Evolutionary conservation across 2,113 vertebrate genomes (phyloP).

Genomic region (Mola mola): DNA sequence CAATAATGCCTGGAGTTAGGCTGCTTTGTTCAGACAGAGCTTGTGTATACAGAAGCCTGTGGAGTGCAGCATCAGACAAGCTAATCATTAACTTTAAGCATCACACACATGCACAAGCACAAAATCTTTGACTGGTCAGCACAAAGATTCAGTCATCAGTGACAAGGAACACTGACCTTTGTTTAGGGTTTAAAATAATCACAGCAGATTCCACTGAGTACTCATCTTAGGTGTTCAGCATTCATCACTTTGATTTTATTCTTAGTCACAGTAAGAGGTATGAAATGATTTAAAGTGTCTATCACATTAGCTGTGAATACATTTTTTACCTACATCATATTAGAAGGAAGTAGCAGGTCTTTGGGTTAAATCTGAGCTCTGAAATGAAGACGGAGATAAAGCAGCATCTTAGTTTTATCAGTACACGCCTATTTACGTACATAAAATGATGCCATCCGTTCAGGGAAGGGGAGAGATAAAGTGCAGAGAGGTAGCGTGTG

Average conservation of each 20-base stretch:
- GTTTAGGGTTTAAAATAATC: conserved; percentile 31
- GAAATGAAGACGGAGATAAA: conserved; percentile 22
- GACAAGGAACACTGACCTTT: conserved; percentile 32
- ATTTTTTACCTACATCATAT: conserved; percentile 49
- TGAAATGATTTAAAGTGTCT: conserved; percentile 65
- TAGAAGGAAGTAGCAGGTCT: conserved; percentile 41
- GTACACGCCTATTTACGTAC: conserved; percentile 19
- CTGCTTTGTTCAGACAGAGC: conserved; percentile 34
- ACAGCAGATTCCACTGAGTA: conserved; percentile 35
- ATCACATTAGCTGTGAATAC: conserved; percentile 51
- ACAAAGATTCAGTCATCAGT: conserved; percentile 12
- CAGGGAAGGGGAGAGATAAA: conserved; percentile 29
- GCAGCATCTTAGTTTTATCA: conserved; percentile 30
- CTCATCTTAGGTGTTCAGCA: conserved; percentile 69
- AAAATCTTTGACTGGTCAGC: conserved; percentile 50
- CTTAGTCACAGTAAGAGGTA: conserved; percentile 60
- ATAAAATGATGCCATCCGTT: conserved; percentile 50
- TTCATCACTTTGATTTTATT: conserved; percentile 67
- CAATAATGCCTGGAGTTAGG: conserved; percentile 16
- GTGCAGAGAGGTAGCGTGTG: conserved; percentile 55
- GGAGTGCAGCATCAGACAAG: conserved; percentile 35
- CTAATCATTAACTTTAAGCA: conserved; percentile 63
- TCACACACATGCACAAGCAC: conserved; percentile 5
- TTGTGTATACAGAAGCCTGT: conserved; percentile 18
- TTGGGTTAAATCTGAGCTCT: conserved; percentile 30